Evolutionary conservation across 2,888 invertebrate species (phyloP), one percentile per base, ranked within the genome.

Genomic region (Cremastinae sp.): DNA sequence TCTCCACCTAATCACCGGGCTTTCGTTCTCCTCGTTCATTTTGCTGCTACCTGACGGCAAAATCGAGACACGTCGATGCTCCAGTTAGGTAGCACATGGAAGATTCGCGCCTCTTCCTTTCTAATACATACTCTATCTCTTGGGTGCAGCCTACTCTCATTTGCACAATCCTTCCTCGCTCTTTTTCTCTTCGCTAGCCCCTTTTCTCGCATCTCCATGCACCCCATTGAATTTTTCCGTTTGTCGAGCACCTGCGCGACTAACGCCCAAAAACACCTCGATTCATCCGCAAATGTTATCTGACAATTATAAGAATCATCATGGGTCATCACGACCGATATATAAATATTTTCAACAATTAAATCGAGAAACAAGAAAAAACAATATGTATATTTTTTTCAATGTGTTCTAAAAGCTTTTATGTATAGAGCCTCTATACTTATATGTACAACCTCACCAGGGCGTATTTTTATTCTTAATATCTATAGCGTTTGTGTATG

Each of bases 1-100:
- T 49, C 75, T 72, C 72, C 69, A 68, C 62, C 76, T 73, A 76
- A 76, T 76, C 73, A 76, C 74, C 76, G 58, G 73, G 65, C 69
- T 69, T 69, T 75, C 71, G 61, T 71, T 66, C 41, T 41, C 22
- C 61, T 66, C 75, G 55, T 70, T 71, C 65, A 43, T 55, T 55
- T 14, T 66, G 56, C 47, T 49, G 35, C 41, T 51, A 59, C 65
- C 18, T 5, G 7, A n/a, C 35, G 18, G 47, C 58, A 35, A 41
- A 51, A 41, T 55, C 53, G 56, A 55, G 51, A 37, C 41, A 18
- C 18, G 43, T 18, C 61, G 75, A 75, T 75, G 75, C 75, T 75
- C 75, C 71, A 75, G 71, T 75, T 75, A 75, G 75, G 75, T 72
- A 75, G 65, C 71, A 5, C 28, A 28, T 5, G 28, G 5, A 5